Conservation (phyloP, 2,888 invertebrate genomes). For the Drosophila mercatorum region DNA sequence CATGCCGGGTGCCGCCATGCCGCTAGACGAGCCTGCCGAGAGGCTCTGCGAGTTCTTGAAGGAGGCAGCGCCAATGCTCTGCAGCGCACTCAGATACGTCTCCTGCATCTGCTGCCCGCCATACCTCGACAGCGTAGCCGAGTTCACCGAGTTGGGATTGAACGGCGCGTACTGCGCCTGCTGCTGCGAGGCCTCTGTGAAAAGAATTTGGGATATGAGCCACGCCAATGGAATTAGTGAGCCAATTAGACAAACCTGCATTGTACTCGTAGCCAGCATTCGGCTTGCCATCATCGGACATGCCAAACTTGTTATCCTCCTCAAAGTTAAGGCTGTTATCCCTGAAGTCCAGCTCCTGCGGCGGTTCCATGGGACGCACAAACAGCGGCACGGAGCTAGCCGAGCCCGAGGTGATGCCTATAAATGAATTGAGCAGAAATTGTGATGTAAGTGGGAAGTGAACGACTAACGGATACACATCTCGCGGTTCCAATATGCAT, state of each 20-base stretch:
- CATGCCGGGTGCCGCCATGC: conserved; percentile 67
- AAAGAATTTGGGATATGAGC: background rate
- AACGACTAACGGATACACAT: background rate
- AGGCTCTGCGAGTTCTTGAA: conserved; percentile 80
- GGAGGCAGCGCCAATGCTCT: conserved; percentile 79
- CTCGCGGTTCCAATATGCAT: background rate
- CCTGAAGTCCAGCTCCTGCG: conserved; percentile 91
- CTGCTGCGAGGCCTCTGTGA: conserved; percentile 85
- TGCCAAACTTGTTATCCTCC: conserved; percentile 76
- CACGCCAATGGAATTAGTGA: background rate
- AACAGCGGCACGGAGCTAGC: conserved; percentile 83
- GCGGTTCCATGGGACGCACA: conserved; percentile 83
- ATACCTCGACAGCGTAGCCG: conserved; percentile 84
- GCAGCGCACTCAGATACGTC: conserved; percentile 86
- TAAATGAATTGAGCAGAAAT: conserved; percentile 11
- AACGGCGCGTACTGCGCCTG: conserved; percentile 84
- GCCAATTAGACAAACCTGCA: conserved; percentile 67
- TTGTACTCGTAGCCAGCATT: conserved; percentile 78
- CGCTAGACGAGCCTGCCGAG: conserved; percentile 61
- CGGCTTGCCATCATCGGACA: conserved; percentile 61
- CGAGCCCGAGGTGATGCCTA: conserved; percentile 83
- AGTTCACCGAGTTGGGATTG: conserved; percentile 73
- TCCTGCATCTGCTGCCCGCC: conserved; percentile 87
- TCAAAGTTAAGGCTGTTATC: conserved; percentile 88
- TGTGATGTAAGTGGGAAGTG: background rate